Base-by-base conservation (phyloP, 53 echinoderm and acorn worm species). In the Henricia sp. region DNA sequence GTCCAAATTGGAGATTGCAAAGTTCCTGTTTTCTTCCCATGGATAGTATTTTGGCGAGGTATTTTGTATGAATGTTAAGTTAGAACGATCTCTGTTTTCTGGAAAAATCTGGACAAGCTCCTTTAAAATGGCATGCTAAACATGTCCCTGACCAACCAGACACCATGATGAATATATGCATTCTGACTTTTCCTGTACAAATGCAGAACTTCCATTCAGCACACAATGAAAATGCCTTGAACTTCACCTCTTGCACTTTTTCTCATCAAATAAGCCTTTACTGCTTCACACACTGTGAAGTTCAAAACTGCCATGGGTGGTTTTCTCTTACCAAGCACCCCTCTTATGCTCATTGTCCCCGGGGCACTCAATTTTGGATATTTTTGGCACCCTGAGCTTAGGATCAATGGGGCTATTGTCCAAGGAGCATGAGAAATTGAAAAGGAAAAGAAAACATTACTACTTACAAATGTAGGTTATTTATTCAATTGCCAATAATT, bases 201-300 rank as follows among this genome's bases (percentile, higher is more conserved):
- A 52, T 52, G 20, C 51, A 72, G 39, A 33, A 58, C 59, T 57
- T 19, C 4, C 58, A 9, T 42, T 2, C 12, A 36, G 37, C 55
- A 74, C 14, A 52, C n/a, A n/a, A n/a, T n/a, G n/a, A n/a, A n/a
- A n/a, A 51, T 39, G 57, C 76, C 59, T 76, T 76, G 58, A 76
- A 76, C 76, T 76, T 59, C 56, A 27, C 58, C 58, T 24, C 53
- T 41, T 76, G 76, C 59, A 76, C 76, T 76, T 76, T 70, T 46
- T 46, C 36, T 53, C 54, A n/a, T 53, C 62, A 52, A 10, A 35
- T 54, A 52, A 54, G 0, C 10, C 14, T 30, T 19, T 30, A 17
- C 52, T 72, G 23, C 40, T 38, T 37, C 67, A 37, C 14, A 29
- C 24, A 37, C n/a, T n/a, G 32, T 23, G 23, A 12, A 37, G 36